Base-by-base conservation (phyloP, 2,888 invertebrate species). In the Philaethria dido region DNA sequence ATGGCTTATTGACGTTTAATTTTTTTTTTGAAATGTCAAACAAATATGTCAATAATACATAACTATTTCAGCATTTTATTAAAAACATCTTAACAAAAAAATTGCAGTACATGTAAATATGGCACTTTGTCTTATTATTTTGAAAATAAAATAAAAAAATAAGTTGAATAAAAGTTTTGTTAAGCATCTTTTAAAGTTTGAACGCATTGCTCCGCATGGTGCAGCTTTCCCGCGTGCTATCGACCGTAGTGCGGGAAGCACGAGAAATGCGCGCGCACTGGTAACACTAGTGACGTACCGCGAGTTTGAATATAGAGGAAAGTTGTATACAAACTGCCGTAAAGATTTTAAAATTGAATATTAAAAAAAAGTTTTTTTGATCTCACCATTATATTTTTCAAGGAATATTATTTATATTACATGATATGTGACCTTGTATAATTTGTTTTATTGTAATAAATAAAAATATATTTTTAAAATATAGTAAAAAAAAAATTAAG, bases 171-270 rank as follows among this genome's bases (percentile, higher is more conserved):
- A 60, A 60, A 60, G 45, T 60, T 60, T 60, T 29, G 57, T 11
- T 11, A 42, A 25, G 42, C 9, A 18, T 57, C n/a, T 60, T 44
- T 45, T 39, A 62, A 48, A 62, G 57, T 59, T 59, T 5, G 20
- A 68, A 57, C 65, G 68, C 57, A 62, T 65, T 48, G 57, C 54
- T 47, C 59, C 64, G 64, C 59, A 55, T 67, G 59, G 55, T 69
- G 69, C 69, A 67, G 68, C 62, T 61, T 64, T 64, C 72, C 75
- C 67, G 74, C 81, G 81, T 78, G 80, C 78, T 84, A 86, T 86
- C 84, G 86, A 86, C 84, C 85, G 80, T 76, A 69, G 78, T 78
- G 80, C 78, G 80, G 78, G 76, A 77, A 69, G 70, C 71, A 70
- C 66, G 71, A 66, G 45, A 69, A 69, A 76, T 80, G 80, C 81